A percentile compares a stretch with the other conserved stretches of the same genome.
Conservation (phyloP, 2,797 vertebrate species). For the Paratrypauchen microcephalus region DNA sequence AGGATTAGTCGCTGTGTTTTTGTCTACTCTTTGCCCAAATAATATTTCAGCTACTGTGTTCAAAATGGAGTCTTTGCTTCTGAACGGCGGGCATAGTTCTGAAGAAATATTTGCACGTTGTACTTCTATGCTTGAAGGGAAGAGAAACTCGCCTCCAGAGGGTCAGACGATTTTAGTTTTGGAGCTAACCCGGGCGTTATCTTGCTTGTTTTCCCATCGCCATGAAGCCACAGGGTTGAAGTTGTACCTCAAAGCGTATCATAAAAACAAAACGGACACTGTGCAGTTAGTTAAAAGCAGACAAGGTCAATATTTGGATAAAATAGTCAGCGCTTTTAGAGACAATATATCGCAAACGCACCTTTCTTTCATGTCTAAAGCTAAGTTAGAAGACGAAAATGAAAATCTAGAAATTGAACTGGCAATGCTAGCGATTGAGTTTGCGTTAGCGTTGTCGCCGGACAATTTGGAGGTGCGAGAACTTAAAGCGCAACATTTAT, state of each 20-base stretch:
- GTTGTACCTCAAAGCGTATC: slow-evolving; percentile 84
- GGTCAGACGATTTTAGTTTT: slow-evolving; percentile 64
- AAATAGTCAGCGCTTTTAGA: slow-evolving; percentile 73
- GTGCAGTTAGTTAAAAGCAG: slow-evolving; percentile 71
- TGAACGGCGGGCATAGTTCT: slow-evolving; percentile 61
- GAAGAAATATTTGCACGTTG: slow-evolving; percentile 81
- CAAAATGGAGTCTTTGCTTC: slow-evolving; percentile 83
- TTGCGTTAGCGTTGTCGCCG: slow-evolving; percentile 78
- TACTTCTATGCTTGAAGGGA: slow-evolving; percentile 71
- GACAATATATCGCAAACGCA: slow-evolving; percentile 46
- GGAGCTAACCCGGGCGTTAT: slow-evolving; percentile 83
- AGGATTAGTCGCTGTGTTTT: slow-evolving; percentile 82
- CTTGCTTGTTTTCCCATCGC: slow-evolving; percentile 76
- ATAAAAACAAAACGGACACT: slow-evolving; percentile 58
- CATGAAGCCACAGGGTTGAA: slow-evolving; percentile 60
- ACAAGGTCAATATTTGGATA: slow-evolving; percentile 80
- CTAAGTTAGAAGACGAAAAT: slow-evolving; percentile 11
- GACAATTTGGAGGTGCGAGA: slow-evolving; percentile 61
- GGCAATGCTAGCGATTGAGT: slow-evolving; percentile 59
- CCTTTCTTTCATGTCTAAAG: slow-evolving; percentile 29
- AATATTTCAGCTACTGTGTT: slow-evolving; percentile 80
- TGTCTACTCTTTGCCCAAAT: slow-evolving; percentile 82
- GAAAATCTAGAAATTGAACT: slow-evolving; percentile 25
- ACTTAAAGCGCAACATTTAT: slow-evolving; percentile 74
- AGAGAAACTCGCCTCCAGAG: slow-evolving; percentile 28